Base-by-base conservation (phyloP, 2,888 invertebrate species). In the Acleris holmiana region DNA sequence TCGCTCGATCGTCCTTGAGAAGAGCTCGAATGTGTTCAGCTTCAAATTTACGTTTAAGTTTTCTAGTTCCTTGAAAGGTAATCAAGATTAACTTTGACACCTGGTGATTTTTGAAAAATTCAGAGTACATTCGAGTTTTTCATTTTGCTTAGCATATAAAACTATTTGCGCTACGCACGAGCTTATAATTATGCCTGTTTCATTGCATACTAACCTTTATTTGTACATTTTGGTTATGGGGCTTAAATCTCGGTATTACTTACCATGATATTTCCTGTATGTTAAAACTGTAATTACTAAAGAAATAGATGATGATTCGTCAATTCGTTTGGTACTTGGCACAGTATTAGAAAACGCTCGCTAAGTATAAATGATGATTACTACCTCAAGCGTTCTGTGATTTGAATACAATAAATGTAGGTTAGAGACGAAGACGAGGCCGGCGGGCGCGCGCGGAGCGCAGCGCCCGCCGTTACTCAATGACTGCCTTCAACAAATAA, bases 351-450 rank as follows among this genome's bases (percentile, higher is more conserved):
- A 80, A 80, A 79, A 70, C 61, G 76, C 78, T 75, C 66, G 71
- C 76, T 76, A 70, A 74, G 59, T 70, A 58, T 67, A 71, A 77
- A 73, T 73, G 74, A 72, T 69, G 61, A 67, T 70, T 68, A 66
- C 44, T 73, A 72, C 69, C 72, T 62, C 74, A 73, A 73, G 71
- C 67, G 71, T 71, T 73, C 61, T 57, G 61, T 69, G 82, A 83
- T 82, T 79, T 80, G 19, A 72, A 68, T 82, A 82, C 69, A 66
- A 63, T 74, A 77, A 76, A 75, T 70, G 68, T 63, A 69, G 79
- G 74, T 57, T 57, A 58, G 76, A 76, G 73, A 71, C 67, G 68
- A 85, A 85, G 86, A 83, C 83, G 83, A 82, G 74, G 75, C 73
- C 76, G 80, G 82, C 77, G 35, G 8, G 4, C 10, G 35, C 13